Base-by-base conservation (phyloP, 2,113 vertebrate species). In the Varanus komodoensis region DNA sequence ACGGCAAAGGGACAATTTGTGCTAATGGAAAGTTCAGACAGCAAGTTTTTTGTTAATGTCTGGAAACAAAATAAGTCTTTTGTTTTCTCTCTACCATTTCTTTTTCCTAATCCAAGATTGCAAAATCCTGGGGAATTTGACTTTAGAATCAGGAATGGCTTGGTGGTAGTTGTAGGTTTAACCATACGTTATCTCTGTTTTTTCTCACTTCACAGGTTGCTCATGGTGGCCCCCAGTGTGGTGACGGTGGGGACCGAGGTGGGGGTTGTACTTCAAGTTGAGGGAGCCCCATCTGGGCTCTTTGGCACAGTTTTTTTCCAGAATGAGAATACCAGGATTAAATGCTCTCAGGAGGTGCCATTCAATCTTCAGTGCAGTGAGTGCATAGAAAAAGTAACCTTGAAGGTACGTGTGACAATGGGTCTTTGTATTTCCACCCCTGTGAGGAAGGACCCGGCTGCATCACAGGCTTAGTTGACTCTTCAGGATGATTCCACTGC, bases 221-320 rank as follows among this genome's bases (percentile, higher is more conserved):
- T 89, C 73, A 79, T 89, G 23, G 23, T 85, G 2, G 61, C 89
- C 73, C 89, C 89, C 38, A 89, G 89, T 5, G 89, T 89, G 82
- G 73, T 89, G 44, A 84, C 74, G 2, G 74, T 89, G 44, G 89
- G 89, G 21, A 14, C 74, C 7, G 82, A 89, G 0, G 82, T 89
- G 23, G 32, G 21, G n/a, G n/a, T 85, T 14, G 89, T 27, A 7
- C 89, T 89, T 54, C 89, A 89, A 61, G 82, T 89, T 8, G 82
- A 89, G 0, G 82, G 21, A 0, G 44, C 73, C 15, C 8, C 82
- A 4, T 29, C 23, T 3, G 38, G 21, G 14, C 4, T 89, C 44
- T 1, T 2, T 0, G 89, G 89, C 6, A 1, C 0, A 0, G 4
- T 89, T 44, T 89, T 38, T 79, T 85, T 89, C 82, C 89, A 52